A percentile compares a stretch with the other conserved stretches of the same genome.
phyloP scores from a whole-genome alignment of 1,140 invertebrate genomes.

The Araneus ventricosus region DNA sequence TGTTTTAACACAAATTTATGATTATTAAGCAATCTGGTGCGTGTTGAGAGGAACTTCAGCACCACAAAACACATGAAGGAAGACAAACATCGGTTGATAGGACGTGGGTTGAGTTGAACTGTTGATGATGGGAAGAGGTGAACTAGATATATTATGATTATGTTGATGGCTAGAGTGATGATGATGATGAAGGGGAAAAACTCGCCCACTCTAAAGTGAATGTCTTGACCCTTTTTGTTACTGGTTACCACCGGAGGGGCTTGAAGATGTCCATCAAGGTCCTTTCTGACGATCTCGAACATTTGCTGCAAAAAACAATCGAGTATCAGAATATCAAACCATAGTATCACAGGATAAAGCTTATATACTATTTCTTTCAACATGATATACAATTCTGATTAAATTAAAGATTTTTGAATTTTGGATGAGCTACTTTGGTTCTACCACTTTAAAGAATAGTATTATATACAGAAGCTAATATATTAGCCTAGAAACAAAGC shows the following conservation, averaged over 20 bases:
- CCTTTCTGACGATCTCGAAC: slow-evolving; percentile 8
- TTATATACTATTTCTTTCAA: too few species aligned
- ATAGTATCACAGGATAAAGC: neutral
- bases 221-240: neutral
- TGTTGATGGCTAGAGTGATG: neutral
- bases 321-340: neutral
- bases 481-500: too few species aligned
- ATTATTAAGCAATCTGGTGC: slow-evolving; percentile 30
- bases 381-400: too few species aligned
- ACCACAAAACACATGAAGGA: slow-evolving; percentile 59
- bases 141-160: neutral
- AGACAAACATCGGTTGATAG: slow-evolving; percentile 66
- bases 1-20: slow-evolving; percentile 5
- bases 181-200: slow-evolving; percentile 30
- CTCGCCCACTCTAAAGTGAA: neutral
- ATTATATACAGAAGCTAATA: too few species aligned
- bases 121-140: slow-evolving; percentile 17
- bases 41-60: slow-evolving; percentile 49
- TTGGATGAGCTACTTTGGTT: too few species aligned
- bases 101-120: slow-evolving; percentile 6
- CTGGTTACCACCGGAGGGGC: neutral
- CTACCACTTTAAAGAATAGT: too few species aligned
- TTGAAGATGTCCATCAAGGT: slow-evolving; percentile 23
- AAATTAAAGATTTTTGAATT: too few species aligned
- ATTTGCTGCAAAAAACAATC: slow-evolving; percentile 42